These are phyloP conservation scores for Phataginus tetradactyla DNA, from an alignment of 2,797 vertebrate species.

Conservation along the genomic window DNA sequence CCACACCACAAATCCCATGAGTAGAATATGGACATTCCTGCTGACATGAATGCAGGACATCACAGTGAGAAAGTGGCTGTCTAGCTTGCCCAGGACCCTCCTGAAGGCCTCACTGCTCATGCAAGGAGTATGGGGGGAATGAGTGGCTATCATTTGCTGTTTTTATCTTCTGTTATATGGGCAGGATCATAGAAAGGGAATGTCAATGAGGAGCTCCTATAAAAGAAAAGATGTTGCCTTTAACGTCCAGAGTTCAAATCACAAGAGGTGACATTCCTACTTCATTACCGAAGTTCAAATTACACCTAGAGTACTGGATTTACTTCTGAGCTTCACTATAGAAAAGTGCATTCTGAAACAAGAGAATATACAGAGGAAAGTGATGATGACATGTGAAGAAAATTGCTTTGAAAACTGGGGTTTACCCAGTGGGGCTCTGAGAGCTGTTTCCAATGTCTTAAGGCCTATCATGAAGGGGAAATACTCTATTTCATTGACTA, in stretches of 20 bases:
- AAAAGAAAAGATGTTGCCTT: background rate
- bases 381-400: background rate
- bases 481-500: background rate
- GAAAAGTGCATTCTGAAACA: background rate
- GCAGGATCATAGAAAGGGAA: background rate
- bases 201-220: background rate
- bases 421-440: background rate
- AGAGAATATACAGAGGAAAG: background rate
- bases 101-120: background rate
- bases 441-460: constrained; percentile 39
- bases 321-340: background rate
- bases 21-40: background rate
- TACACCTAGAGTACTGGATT: background rate
- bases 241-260: background rate
- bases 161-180: background rate
- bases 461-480: background rate
- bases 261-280: background rate
- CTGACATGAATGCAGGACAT: background rate
- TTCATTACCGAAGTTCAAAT: background rate
- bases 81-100: background rate
- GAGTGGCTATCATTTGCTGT: background rate
- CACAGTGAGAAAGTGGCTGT: background rate
- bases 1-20: rapidly evolving
- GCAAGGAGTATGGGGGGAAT: background rate
- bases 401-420: background rate